Base-by-base conservation (phyloP, 1,140 invertebrate species). In the Chymomyza costata region DNA sequence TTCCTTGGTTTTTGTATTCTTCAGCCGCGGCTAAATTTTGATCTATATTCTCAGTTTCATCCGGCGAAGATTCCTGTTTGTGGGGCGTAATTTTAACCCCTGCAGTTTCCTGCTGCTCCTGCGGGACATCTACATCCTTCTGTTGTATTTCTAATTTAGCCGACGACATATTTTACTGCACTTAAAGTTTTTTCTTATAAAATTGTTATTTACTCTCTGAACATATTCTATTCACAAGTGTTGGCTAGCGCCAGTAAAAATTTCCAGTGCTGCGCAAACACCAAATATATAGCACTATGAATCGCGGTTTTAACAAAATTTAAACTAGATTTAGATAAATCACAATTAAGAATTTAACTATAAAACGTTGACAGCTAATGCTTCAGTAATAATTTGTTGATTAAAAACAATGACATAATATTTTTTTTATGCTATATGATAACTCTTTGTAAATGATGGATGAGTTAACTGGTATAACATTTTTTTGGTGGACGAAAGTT, bases 1-100 rank as follows among this genome's bases (percentile, higher is more conserved):
- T 97, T 8, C 94, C 95, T 82, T 93, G 88, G 76, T 93, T 91
- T 88, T 96, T 97, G 47, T 91, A 88, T 70, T 90, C 88, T 86
- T 94, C 93, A 6, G 94, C 93, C 74, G 78, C 78, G 66, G 63
- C 59, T 70, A 80, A 76, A 80, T 66, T 40, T 52, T 47, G 57
- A 15, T 73, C 62, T 28, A 39, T 53, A 21, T 73, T 54, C 15
- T 52, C 44, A 18, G 21, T 49, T 37, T 14, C 57, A 41, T 71
- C 50, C 50, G 62, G 32, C 28, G 49, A 46, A 37, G 66, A 46
- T 34, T 67, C 65, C 34, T 50, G 21, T 25, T 82, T 70, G 37
- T 21, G n/a, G 11, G 54, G 51, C 31, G 41, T 55, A 44, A 47
- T 62, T 31, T 73, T 64, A 16, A 16, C 15, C 5, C 6, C 10